Evolutionary conservation across 2,113 vertebrate species (phyloP), one percentile per base, ranked within the genome.

Genomic region (Bufo gargarizans): DNA sequence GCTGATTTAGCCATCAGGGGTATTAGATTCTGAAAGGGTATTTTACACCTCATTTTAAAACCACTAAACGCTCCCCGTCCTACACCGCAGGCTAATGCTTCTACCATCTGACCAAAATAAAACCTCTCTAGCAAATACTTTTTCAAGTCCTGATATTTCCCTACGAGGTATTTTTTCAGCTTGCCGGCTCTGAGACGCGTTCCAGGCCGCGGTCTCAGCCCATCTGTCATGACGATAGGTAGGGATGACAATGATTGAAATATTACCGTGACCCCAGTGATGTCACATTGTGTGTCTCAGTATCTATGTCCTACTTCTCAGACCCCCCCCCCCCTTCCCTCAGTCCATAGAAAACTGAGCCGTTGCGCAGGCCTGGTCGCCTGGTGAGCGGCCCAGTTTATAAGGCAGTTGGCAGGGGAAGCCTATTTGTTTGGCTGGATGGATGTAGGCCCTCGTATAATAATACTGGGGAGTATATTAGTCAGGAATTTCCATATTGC

Each of bases 401-500:
- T 91, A 93, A 93, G 93, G 91, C 93, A 95, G 93, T 94, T 95
- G 93, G 92, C 92, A 13, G 33, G 91, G 91, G 90, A 86, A 91
- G 94, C 93, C 92, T 93, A 93, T 95, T 96, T 92, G 93, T 93
- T 94, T 79, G 87, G 93, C 93, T 95, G 94, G 95, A 96, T 92
- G 93, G 96, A 95, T 97, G 94, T 95, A 96, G 96, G 94, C 95
- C 72, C 72, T 50, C 72, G 96, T 96, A 90, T 82, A 90, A 91
- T 91, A 95, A 93, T 93, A 94, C 95, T 93, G 92, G 92, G 91
- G 94, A 94, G 94, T 94, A 93, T 94, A 94, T 94, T 95, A 94
- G 93, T 91, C 89, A 95, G 94, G 96, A 96, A 97, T 97, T 96
- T 97, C 96, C 96, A 96, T 95, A 95, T 96, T 96, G 93, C 90